Conservation (phyloP, 1,140 invertebrate species). For the Diabrotica undecimpunctata region DNA sequence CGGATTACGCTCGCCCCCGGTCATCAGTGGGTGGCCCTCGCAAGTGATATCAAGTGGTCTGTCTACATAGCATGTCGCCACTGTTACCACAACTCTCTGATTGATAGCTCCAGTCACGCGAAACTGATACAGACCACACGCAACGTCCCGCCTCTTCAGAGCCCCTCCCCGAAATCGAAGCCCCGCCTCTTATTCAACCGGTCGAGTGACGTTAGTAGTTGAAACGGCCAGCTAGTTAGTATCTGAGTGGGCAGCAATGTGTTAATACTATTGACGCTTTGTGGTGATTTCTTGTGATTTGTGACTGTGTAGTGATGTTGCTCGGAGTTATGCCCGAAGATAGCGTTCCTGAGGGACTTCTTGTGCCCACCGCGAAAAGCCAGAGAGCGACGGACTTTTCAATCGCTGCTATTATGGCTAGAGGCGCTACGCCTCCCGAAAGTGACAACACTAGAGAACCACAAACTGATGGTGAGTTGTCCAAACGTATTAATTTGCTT, state of each 20-base stretch:
- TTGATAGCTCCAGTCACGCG: conserved; percentile 46
- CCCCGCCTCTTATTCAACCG: conserved; percentile 10
- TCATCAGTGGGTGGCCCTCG: conserved; percentile 41
- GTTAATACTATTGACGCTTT: conserved; percentile 23
- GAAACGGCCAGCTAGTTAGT: conserved; percentile 28
- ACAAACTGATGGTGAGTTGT: conserved; percentile 32
- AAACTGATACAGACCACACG: conserved; percentile 46
- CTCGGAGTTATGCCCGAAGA: conserved; percentile 46
- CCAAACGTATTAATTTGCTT: too few relatives aligned
- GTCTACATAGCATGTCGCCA: conserved; percentile 48
- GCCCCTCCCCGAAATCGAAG: conserved; percentile 15
- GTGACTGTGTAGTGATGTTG: conserved; percentile 40
- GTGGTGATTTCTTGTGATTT: conserved; percentile 23
- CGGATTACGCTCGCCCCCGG: conserved; percentile 31
- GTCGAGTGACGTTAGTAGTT: conserved; percentile 10
- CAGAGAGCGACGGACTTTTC: conserved; percentile 83
- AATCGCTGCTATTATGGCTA: conserved; percentile 88
- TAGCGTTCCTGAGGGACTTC: conserved; percentile 36
- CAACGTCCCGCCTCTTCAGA: conserved; percentile 24
- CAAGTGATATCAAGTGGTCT: conserved; percentile 46
- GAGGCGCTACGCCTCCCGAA: conserved; percentile 50
- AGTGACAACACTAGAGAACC: conserved; percentile 20
- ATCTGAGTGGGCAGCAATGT: conserved; percentile 33
- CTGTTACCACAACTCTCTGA: conserved; percentile 46
- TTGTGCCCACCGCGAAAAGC: conserved; percentile 42